Evolutionary conservation across 2,797 vertebrate species (phyloP), one percentile per base, ranked within the genome.

Genomic region (Spea hammondii): DNA sequence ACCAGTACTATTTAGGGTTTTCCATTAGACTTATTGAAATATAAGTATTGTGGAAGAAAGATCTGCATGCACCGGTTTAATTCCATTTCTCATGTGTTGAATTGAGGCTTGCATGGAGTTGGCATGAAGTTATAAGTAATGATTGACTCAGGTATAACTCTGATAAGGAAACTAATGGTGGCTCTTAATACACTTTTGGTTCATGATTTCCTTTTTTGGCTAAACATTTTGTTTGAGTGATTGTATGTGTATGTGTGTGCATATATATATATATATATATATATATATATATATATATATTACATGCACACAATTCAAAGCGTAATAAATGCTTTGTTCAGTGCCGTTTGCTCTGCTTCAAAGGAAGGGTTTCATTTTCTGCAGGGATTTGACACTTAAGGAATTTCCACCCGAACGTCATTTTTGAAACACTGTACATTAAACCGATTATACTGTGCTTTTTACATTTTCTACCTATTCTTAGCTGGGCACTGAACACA

Each of bases 111-210:
- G 12, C 55, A 32, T 32, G 32, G 32, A 32, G 32, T 32, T 32
- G 32, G 32, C 32, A 32, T 57, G 5, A 13, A 0, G 10, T 57
- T 57, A 12, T 62, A 13, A 51, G 8, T 54, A 67, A 50, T 48
- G 13, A 13, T 73, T 59, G 45, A 46, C 70, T 73, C 62, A 72
- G 70, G 70, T 73, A 65, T 65, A 11, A n/a, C 47, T 72, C 59
- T 55, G 60, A 72, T 72, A 44, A 54, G 45, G 12, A 44, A 72
- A n/a, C 44, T 46, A 66, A 59, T 48, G 50, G 59, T 67, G 14
- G 64, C 62, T 79, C 51, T 53, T 45, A 44, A 14, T 48, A n/a
- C 47, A 8, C 8, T n/a, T 48, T 49, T 59, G 8, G 8, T 70
- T 50, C 4, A 53, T 49, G 8, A 78, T 32, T 32, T 32, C 32